A percentile compares a stretch with the other conserved stretches of the same genome.
These are phyloP conservation scores for Miniopterus natalensis DNA, from an alignment of 2,113 vertebrate species.

Conservation along the genomic window DNA sequence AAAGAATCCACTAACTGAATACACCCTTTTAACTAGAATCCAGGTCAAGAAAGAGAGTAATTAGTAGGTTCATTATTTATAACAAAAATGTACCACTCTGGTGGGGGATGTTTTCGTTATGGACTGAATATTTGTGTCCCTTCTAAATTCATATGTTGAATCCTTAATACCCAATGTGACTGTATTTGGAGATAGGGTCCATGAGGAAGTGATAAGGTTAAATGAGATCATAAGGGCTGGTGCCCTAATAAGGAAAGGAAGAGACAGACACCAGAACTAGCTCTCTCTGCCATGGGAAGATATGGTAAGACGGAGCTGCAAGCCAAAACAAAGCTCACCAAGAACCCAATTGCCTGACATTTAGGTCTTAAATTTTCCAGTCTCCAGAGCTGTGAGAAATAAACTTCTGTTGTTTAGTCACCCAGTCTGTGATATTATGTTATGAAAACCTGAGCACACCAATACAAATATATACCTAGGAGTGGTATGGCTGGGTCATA, in stretches of 20 bases:
- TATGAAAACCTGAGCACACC: not conserved
- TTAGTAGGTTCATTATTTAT: not conserved
- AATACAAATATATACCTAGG: not conserved
- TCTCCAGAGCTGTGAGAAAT: not conserved
- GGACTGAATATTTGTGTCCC: not conserved
- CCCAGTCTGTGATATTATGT: not conserved
- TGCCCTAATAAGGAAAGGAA: not conserved
- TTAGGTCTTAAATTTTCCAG: not conserved
- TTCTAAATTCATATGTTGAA: not conserved
- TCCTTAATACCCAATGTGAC: not conserved
- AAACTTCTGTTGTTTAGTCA: not conserved
- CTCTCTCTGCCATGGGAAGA: not conserved
- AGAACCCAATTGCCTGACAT: not conserved
- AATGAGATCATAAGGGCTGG: not conserved
- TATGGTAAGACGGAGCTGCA: not conserved
- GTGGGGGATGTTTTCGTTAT: not conserved
- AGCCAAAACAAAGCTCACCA: constrained; percentile 1
- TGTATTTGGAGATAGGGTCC: not conserved
- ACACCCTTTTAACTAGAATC: not conserved
- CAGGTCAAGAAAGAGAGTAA: not conserved
- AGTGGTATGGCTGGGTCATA: not conserved
- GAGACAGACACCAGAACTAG: not conserved
- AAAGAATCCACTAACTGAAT: constrained; percentile 10
- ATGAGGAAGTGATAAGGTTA: not conserved
- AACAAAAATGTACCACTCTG: not conserved